phyloP scores from a whole-genome alignment of 2,797 vertebrate species.

The Myotis daubentonii region DNA sequence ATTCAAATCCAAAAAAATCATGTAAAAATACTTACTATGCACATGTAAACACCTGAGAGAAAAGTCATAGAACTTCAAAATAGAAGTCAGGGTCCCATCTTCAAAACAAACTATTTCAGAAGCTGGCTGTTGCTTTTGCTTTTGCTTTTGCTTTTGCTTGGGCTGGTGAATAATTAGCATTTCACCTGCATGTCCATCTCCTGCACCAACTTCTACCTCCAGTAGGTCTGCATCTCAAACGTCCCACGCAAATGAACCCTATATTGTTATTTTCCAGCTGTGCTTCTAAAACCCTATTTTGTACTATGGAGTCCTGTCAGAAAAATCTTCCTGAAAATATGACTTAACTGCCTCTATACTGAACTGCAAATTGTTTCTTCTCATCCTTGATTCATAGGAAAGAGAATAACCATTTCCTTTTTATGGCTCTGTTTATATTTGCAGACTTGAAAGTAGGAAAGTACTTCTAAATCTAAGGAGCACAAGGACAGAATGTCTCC shows the following conservation, averaged over 20 bases:
- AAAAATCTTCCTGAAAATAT: slow-evolving; percentile 39
- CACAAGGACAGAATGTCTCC: not conserved
- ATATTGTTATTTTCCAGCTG: not conserved
- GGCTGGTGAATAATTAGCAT: not conserved
- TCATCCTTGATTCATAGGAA: slow-evolving; percentile 38
- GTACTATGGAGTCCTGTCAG: slow-evolving; percentile 19
- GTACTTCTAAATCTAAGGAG: not conserved
- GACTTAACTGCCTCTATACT: slow-evolving; percentile 20
- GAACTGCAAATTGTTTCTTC: slow-evolving; percentile 23
- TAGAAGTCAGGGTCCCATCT: not conserved
- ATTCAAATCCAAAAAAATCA: not conserved
- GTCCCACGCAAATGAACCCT: not conserved
- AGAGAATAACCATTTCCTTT: slow-evolving; percentile 26
- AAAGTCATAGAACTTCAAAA: not conserved
- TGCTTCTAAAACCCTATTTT: not conserved
- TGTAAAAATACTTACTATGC: not conserved
- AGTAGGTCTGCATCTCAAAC: not conserved
- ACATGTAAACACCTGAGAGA: not conserved
- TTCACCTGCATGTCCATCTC: not conserved
- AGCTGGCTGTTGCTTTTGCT: not conserved
- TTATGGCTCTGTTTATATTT: slow-evolving; percentile 10
- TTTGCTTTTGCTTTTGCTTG: not conserved
- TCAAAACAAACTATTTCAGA: not conserved
- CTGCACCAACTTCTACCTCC: not conserved
- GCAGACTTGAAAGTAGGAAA: slow-evolving; percentile 16